Evolutionary conservation across 2,113 vertebrate species (phyloP).

Genomic region (Circaetus cinerascens): DNA sequence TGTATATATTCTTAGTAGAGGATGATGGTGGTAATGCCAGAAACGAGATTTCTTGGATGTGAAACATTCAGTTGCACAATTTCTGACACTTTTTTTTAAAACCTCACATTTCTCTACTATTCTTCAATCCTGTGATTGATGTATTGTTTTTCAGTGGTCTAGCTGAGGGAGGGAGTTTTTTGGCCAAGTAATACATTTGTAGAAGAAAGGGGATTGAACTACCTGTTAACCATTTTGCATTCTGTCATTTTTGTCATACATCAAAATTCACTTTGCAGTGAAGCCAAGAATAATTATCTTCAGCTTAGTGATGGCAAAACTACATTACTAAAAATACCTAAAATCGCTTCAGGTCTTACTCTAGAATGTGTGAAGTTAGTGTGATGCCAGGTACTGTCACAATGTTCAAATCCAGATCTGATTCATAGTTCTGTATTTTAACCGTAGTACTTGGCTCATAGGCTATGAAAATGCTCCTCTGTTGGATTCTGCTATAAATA

Average conservation of each 20-base stretch:
- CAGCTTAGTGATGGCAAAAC: neutral
- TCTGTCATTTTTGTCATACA: neutral
- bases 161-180: neutral
- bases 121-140: neutral
- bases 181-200: neutral
- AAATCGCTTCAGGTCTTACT: neutral
- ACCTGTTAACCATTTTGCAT: neutral
- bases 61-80: neutral
- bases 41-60: neutral
- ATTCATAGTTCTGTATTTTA: neutral
- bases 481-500: neutral
- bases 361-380: neutral
- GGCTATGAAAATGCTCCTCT: neutral
- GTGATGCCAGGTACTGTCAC: neutral
- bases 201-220: neutral
- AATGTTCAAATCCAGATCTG: neutral
- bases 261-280: neutral
- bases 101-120: neutral
- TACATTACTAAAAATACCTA: neutral
- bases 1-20: rapidly evolving
- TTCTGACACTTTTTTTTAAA: neutral
- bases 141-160: neutral
- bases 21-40: neutral
- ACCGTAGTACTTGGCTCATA: neutral
- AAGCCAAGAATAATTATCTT: neutral